These are phyloP conservation scores for Etheostoma perlongum DNA, from an alignment of 2,797 vertebrate species.

Conservation along the genomic window DNA sequence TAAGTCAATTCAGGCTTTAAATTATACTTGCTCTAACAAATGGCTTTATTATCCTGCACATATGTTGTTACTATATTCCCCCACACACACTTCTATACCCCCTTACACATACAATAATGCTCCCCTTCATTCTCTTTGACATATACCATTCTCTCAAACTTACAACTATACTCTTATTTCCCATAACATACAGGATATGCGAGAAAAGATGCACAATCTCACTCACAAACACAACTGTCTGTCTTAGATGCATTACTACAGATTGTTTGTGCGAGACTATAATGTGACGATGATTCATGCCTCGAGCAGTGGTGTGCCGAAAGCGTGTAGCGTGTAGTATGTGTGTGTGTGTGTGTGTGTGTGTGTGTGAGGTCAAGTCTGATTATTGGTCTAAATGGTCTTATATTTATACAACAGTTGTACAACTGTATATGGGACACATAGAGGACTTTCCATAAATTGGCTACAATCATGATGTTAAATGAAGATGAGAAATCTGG, in stretches of 20 bases:
- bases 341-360: background rate
- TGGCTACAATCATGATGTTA: slow-evolving; percentile 9
- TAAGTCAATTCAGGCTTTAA: background rate
- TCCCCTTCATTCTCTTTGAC: background rate
- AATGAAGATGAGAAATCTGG: slow-evolving; percentile 23
- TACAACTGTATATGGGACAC: background rate
- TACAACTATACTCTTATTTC: background rate
- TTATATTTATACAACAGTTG: slow-evolving; percentile 1
- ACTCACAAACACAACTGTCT: background rate
- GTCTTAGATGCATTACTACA: background rate
- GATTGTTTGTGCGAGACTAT: background rate
- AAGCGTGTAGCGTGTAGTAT: background rate
- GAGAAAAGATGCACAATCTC: background rate
- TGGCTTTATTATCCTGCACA: background rate
- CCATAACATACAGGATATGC: slow-evolving; percentile 2
- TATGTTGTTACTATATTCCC: background rate
- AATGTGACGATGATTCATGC: background rate
- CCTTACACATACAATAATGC: slow-evolving; percentile 1
- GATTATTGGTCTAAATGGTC: background rate
- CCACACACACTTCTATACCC: background rate
- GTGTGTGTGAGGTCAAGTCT: slow-evolving; percentile 4
- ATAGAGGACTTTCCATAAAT: background rate
- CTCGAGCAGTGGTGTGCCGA: background rate
- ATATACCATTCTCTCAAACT: background rate
- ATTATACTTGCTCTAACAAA: background rate